Percentiles rank a stretch among this genome's conserved stretches.
Conservation (phyloP, 2,888 invertebrate genomes). For the Cremastobaeus sp. region DNA sequence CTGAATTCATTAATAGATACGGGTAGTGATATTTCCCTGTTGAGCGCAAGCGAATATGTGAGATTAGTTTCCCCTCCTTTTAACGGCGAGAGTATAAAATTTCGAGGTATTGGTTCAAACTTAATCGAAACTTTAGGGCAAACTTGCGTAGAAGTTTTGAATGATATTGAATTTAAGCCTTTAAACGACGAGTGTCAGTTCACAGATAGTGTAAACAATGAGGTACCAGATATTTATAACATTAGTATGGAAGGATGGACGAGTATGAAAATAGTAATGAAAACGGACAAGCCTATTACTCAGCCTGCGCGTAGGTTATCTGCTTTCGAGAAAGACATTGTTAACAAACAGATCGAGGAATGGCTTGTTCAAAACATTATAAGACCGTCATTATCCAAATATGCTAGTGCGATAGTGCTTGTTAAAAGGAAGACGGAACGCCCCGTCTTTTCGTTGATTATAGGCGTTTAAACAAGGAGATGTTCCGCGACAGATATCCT, state of each 20-base stretch:
- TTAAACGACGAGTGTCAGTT: too few species aligned
- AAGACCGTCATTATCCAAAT: not conserved
- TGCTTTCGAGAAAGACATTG: not conserved
- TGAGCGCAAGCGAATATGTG: not conserved
- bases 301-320: not conserved
- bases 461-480: not conserved
- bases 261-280: not conserved
- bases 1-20: not conserved
- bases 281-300: not conserved
- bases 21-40: slow-evolving; percentile 1
- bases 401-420: not conserved
- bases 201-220: too few species aligned
- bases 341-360: not conserved
- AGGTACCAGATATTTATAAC: too few species aligned
- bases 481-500: not conserved
- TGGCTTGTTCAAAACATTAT: not conserved
- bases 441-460: not conserved
- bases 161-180: too few species aligned
- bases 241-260: not conserved
- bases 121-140: not conserved
- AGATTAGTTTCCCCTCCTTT: not conserved
- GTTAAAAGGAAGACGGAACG: not conserved
- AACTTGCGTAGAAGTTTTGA: not conserved
- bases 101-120: not conserved
- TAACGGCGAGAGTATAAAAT: not conserved